Evolutionary conservation across 1,140 invertebrate genomes (phyloP).

Genomic region (Lordiphosa clarofinis): DNA sequence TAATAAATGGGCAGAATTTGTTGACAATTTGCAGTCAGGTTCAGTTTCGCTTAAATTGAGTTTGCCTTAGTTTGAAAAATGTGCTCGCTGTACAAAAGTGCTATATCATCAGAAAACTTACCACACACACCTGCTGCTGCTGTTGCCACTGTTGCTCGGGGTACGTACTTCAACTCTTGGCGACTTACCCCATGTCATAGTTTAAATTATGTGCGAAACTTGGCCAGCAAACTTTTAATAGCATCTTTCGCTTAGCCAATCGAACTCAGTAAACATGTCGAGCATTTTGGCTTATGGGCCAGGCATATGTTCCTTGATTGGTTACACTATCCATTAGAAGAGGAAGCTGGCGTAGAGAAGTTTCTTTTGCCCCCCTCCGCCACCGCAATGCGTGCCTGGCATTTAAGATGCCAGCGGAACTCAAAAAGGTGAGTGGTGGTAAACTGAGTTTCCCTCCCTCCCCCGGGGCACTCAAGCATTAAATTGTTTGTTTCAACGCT

Average conservation of each 20-base stretch:
- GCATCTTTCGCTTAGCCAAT: conserved; percentile 43
- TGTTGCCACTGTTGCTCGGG: conserved; percentile 1
- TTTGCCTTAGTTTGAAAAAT: conserved; percentile 39
- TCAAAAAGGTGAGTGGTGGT: conserved; percentile 6
- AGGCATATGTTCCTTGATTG: conserved; percentile 72
- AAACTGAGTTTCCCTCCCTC: conserved; percentile 44
- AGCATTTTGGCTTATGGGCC: conserved; percentile 17
- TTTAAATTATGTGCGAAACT: conserved; percentile 75
- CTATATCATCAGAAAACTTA: conserved; percentile 49
- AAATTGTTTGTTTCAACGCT: conserved; percentile 66
- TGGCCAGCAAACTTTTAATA: conserved; percentile 69
- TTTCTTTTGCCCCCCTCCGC: conserved; percentile 6
- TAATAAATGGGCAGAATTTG: conserved; percentile 37
- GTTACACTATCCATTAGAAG: conserved; percentile 43
- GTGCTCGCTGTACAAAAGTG: conserved; percentile 12
- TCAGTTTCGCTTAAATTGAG: conserved; percentile 35
- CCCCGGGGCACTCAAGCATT: conserved; percentile 55
- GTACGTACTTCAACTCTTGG: too few relatives aligned
- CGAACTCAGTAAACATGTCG: conserved; percentile 42
- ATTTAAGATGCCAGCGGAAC: conserved; percentile 38
- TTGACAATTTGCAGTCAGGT: conserved; percentile 21
- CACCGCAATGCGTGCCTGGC: conserved; percentile 43
- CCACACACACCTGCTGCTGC: conserved; percentile 20
- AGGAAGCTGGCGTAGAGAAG: conserved; percentile 23
- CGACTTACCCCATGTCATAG: conserved; percentile 55